phyloP scores from a whole-genome alignment of 2,888 invertebrate species.

The Phyllotreta striolata region DNA sequence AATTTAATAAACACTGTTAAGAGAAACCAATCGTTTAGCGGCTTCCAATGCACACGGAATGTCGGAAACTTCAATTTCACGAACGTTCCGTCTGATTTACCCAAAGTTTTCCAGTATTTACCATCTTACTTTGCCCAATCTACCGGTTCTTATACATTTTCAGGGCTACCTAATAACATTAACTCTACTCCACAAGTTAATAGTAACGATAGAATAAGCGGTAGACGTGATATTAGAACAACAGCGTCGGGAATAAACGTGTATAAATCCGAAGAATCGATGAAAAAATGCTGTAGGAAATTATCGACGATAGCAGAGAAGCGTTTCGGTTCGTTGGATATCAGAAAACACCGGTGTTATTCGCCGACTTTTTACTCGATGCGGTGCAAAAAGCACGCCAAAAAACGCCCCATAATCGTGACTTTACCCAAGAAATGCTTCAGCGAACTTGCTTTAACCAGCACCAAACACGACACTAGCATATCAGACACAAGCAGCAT shows the following conservation, averaged over 20 bases:
- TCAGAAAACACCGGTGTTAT: conserved; percentile 58
- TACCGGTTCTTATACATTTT: conserved; percentile 39
- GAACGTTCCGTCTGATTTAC: conserved; percentile 35
- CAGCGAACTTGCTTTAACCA: conserved; percentile 39
- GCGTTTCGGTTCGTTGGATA: conserved; percentile 56
- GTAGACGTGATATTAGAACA: conserved; percentile 52
- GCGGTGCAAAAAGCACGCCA: conserved; percentile 60
- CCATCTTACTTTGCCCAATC: conserved; percentile 41
- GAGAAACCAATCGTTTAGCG: conserved; percentile 59
- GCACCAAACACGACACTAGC: conserved; percentile 45
- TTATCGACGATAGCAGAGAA: conserved; percentile 46
- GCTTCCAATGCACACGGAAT: conserved; percentile 50
- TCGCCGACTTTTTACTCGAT: conserved; percentile 61
- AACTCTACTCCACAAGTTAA: too few relatives aligned
- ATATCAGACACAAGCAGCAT: conserved; percentile 69
- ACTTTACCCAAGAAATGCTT: conserved; percentile 56
- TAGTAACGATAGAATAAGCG: conserved; percentile 44
- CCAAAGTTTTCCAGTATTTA: conserved; percentile 46
- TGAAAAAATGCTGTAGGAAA: conserved; percentile 22
- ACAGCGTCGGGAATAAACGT: conserved; percentile 53
- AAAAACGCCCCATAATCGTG: conserved; percentile 57
- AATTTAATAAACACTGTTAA: conserved; percentile 45
- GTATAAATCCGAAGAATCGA: neutral
- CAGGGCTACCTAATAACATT: conserved; percentile 29
- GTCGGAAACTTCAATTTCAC: neutral